A percentile compares a stretch with the other conserved stretches of the same genome.
Conservation (phyloP, 1,140 invertebrate species). For the Medauroidea extradentata region DNA sequence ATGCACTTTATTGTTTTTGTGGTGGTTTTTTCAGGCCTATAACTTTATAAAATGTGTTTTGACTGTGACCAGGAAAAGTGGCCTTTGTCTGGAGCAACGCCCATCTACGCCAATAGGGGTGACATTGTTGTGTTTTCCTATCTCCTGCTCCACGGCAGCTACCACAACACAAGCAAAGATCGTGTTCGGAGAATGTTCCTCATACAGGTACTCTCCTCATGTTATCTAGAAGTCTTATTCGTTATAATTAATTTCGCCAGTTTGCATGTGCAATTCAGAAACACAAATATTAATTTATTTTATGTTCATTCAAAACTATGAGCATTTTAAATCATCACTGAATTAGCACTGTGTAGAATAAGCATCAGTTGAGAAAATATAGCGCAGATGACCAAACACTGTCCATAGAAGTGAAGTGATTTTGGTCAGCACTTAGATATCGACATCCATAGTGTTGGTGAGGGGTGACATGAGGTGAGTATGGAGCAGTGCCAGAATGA, state of each 20-base stretch:
- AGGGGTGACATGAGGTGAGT: too few relatives aligned
- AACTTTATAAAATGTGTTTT: too few relatives aligned
- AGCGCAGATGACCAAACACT: not conserved
- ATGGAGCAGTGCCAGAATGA: too few relatives aligned
- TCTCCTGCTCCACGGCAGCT: conserved; percentile 56
- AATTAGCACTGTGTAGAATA: not conserved
- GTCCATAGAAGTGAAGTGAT: too few relatives aligned
- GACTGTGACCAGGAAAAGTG: conserved; percentile 47
- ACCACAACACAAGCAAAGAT: conserved; percentile 47
- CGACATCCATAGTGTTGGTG: too few relatives aligned
- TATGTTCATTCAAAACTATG: not conserved
- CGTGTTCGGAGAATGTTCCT: conserved; percentile 54
- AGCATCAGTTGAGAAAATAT: not conserved
- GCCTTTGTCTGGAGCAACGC: conserved; percentile 50
- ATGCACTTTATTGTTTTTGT: too few relatives aligned
- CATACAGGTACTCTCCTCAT: conserved; percentile 45
- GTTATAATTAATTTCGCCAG: not conserved
- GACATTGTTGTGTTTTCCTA: conserved; percentile 59
- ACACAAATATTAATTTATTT: too few relatives aligned
- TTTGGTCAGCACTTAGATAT: too few relatives aligned
- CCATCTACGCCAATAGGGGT: conserved; percentile 49
- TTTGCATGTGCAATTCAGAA: not conserved
- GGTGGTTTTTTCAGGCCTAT: too few relatives aligned
- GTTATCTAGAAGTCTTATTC: not conserved
- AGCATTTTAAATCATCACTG: not conserved